phyloP scores from a whole-genome alignment of 2,113 vertebrate genomes.

The Mesocricetus auratus region DNA sequence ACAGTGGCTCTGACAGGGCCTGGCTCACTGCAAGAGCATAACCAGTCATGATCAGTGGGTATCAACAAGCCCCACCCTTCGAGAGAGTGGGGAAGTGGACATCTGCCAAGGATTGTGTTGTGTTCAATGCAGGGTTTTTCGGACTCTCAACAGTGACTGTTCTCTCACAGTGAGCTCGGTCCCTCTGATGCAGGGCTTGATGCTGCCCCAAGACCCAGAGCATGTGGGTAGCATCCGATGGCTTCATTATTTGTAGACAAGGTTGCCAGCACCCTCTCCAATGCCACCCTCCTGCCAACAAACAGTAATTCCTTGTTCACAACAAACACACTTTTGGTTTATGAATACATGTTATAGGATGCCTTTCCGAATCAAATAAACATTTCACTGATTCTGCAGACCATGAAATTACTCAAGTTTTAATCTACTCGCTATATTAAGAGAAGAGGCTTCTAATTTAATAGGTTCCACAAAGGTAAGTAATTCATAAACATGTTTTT shows the following conservation, averaged over 20 bases:
- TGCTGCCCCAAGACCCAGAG: background rate
- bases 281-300: background rate
- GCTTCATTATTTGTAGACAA: background rate
- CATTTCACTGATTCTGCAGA: constrained; percentile 82
- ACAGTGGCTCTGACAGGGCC: background rate
- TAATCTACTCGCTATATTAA: constrained; percentile 72
- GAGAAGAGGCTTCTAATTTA: constrained; percentile 79
- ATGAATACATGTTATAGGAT: constrained; percentile 9
- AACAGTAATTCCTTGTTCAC: background rate
- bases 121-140: background rate
- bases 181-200: background rate
- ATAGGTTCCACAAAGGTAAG: constrained; percentile 75
- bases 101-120: background rate
- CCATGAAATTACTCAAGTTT: constrained; percentile 86
- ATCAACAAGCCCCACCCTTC: background rate
- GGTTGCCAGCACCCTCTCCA: background rate
- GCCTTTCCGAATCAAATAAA: constrained; percentile 79
- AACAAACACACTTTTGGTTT: constrained; percentile 55
- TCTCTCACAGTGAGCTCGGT: background rate
- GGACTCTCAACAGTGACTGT: background rate
- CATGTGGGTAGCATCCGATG: background rate
- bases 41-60: background rate
- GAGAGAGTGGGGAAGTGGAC: background rate
- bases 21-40: too few relatives aligned
- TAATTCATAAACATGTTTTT: constrained; percentile 79